Evolutionary conservation across 2,888 invertebrate species (phyloP), one percentile per base, ranked within the genome.

Genomic region (Hermaeophaga mercurialis): DNA sequence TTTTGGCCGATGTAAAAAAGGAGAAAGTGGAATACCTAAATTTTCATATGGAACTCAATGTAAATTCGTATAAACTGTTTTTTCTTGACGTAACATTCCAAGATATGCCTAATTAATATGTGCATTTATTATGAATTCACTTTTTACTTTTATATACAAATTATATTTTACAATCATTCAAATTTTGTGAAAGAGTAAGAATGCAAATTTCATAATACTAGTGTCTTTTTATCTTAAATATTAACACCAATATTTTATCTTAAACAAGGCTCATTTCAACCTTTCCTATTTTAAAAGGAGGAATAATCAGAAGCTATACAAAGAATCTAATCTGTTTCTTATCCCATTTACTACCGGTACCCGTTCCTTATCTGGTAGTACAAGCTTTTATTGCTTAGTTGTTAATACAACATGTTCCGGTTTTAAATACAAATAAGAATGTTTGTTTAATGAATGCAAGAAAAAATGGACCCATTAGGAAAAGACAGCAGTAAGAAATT

Each of bases 331-430:
- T 38, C 38, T 14, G 17, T 4, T 9, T 41, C 39, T 39, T 41
- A 41, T 41, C 41, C 41, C 12, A 41, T 41, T 41, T 41, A 41
- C 41, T 41, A 41, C 41, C 41, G 41, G 41, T 41, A 41, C 22
- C 41, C 18, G 22, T 41, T 41, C 22, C n/a, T 41, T 41, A 41
- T 41, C 41, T 41, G 18, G 41, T 41, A 19, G 14, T 36, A 38
- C 38, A 41, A 41, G 19, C 41, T 41, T 19, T 41, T 12, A 22
- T 41, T 41, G 22, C 19, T 12, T 41, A 41, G 22, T 12, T 18
- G 41, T 41, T 19, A 41, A 18, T 12, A 12, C 11, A 41, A 8
- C 41, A 19, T 41, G 41, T 41, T 41, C 41, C 41, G 41, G 41
- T 19, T 41, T 41, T 22, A 19, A 41, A 41, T 18, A 22, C 41